Evolutionary conservation across 2,113 vertebrate species (phyloP), one percentile per base, ranked within the genome.

Genomic region (Hippocampus comes): DNA sequence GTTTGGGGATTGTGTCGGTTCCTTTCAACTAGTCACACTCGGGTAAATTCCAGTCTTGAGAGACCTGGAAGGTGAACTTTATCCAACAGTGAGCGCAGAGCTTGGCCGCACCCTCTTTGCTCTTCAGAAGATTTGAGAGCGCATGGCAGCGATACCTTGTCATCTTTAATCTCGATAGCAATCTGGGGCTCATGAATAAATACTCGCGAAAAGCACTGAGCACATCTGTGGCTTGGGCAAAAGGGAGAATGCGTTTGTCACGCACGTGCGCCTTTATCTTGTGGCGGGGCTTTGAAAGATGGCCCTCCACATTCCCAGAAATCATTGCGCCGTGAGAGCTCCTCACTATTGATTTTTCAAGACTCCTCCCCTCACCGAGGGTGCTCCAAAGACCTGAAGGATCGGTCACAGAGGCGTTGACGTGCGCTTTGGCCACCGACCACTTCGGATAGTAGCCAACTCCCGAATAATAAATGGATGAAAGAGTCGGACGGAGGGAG

Each of bases 311-410:
- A 86, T 87, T 87, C 85, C 85, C 81, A 85, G 86, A 81, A 86
- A 85, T 83, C 78, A 70, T 4, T n/a, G 78, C 70, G 6, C 71
- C 77, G 59, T 53, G 66, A 87, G 76, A 76, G 84, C 73, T 85
- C 85, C 81, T 85, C 56, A 79, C 75, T 84, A 91, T 89, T 74
- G 88, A 90, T 91, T 84, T 34, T 82, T 63, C 72, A 76, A 74
- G 63, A 65, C 41, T 76, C 5, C 5, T 78, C 70, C 71, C 59
- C 82, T 76, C 81, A 80, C 73, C 84, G 82, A 87, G 77, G 34
- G 83, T 76, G 79, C 86, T 79, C 77, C 0, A 57, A 84, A 82
- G 84, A 85, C 75, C 67, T 84, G 83, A 89, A 85, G 81, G 87
- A 87, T 89, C 81, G 81, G 79, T 85, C 86, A 84, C 84, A 80